Evolutionary conservation across 2,888 invertebrate species (phyloP).

Genomic region (Deilephila porcellus): DNA sequence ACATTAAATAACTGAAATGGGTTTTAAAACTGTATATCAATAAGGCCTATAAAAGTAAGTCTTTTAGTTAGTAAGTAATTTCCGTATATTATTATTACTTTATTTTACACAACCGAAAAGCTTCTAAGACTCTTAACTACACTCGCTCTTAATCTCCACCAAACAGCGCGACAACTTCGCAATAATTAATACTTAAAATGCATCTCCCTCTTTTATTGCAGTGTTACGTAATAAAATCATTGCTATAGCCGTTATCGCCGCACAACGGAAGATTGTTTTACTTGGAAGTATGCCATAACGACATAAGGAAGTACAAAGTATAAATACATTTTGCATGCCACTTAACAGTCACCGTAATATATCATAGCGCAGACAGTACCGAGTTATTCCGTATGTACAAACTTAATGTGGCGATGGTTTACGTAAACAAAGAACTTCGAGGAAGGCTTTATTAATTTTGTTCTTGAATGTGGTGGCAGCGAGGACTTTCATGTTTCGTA

Average conservation of each 20-base stretch:
- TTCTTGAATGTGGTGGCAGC: not conserved
- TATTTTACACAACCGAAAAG: too few species aligned
- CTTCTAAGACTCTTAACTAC: too few species aligned
- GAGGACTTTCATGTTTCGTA: not conserved
- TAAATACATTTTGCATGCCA: constrained; percentile 83
- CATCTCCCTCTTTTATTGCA: constrained; percentile 67
- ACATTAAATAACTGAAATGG: too few species aligned
- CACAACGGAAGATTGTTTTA: constrained; percentile 80
- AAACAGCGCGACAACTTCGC: not conserved
- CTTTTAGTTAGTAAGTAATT: too few species aligned
- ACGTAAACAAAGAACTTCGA: constrained; percentile 34
- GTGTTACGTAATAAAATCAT: constrained; percentile 75
- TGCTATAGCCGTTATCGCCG: constrained; percentile 69
- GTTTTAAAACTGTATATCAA: too few species aligned
- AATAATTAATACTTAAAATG: constrained; percentile 48
- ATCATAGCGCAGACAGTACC: constrained; percentile 55
- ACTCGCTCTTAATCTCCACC: not conserved
- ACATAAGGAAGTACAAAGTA: constrained; percentile 81
- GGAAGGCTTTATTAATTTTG: not conserved
- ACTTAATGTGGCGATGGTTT: constrained; percentile 36
- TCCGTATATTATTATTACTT: too few species aligned
- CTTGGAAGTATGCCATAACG: constrained; percentile 81
- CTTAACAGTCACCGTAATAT: constrained; percentile 77
- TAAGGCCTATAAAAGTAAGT: too few species aligned
- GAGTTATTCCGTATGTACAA: constrained; percentile 31